Percentiles rank a stretch among this genome's conserved stretches.
phyloP scores from a whole-genome alignment of 2,888 invertebrate species.

The Gandaritis pyraliata region DNA sequence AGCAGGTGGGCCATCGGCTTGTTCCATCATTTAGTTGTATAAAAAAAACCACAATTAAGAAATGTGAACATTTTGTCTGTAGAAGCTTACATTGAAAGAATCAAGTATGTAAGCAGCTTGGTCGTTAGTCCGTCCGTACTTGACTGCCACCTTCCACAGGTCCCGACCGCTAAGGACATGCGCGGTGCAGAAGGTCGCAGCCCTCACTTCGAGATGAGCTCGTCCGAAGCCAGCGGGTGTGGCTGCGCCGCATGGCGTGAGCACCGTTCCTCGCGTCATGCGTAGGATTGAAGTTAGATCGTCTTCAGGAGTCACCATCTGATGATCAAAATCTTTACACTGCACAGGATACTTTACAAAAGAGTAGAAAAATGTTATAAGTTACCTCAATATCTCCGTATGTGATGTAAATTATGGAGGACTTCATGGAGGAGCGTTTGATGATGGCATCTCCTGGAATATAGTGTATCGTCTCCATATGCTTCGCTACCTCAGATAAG shows the following conservation, averaged over 20 bases:
- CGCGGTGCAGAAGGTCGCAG: conserved; percentile 73
- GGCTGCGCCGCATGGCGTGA: conserved; percentile 58
- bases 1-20: too few relatives aligned
- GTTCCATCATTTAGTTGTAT: too few relatives aligned
- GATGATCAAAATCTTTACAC: not conserved
- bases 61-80: not conserved
- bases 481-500: conserved; percentile 65
- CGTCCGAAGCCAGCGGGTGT: conserved; percentile 53
- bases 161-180: conserved; percentile 58
- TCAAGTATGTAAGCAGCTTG: conserved; percentile 52
- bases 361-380: not conserved
- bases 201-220: conserved; percentile 63
- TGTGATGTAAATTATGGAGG: conserved; percentile 65
- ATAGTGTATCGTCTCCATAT: conserved; percentile 68
- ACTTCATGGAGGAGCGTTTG: conserved; percentile 59
- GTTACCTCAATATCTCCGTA: conserved; percentile 72
- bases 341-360: too few relatives aligned
- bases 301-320: conserved; percentile 76
- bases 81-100: conserved; percentile 54
- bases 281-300: conserved; percentile 69
- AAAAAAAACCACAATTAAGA: too few relatives aligned
- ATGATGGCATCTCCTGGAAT: conserved; percentile 73
- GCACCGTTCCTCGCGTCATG: conserved; percentile 65
- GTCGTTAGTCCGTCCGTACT: conserved; percentile 53
- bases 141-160: conserved; percentile 62